Evolutionary conservation across 2,113 vertebrate species (phyloP).

Genomic region (Otocyon megalotis): DNA sequence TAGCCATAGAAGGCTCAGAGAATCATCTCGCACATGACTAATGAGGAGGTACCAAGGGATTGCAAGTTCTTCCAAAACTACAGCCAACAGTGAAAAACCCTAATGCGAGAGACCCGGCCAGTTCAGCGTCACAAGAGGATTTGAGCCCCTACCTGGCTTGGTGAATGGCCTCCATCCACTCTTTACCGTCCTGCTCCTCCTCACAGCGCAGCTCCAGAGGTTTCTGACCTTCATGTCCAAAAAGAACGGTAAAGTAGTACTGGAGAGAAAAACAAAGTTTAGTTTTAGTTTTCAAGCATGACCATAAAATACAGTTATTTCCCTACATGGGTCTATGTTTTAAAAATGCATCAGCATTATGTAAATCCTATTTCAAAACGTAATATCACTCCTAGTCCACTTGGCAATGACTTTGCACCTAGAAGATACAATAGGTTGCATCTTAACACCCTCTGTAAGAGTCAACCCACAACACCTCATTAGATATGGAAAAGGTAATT

Average conservation of each 20-base stretch:
- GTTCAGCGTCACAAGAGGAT: not conserved
- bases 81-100: not conserved
- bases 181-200: constrained; percentile 95
- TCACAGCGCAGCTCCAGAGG: constrained; percentile 97
- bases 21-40: not conserved
- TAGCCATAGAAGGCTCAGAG: not conserved
- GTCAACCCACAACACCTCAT: not conserved
- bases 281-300: not conserved
- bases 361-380: constrained; percentile 58
- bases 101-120: not conserved
- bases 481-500: not conserved
- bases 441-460: not conserved
- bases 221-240: constrained; percentile 98
- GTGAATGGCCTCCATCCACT: constrained; percentile 99
- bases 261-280: constrained; percentile 79
- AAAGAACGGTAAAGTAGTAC: constrained; percentile 97
- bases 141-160: constrained; percentile 93
- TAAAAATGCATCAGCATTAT: not conserved
- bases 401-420: not conserved
- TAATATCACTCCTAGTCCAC: not conserved
- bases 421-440: not conserved
- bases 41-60: not conserved
- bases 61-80: constrained; percentile 1
- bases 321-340: not conserved
- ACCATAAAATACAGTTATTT: not conserved